Base-by-base conservation (phyloP, 2,797 vertebrate species). In the Acrossocheilus fasciatus region DNA sequence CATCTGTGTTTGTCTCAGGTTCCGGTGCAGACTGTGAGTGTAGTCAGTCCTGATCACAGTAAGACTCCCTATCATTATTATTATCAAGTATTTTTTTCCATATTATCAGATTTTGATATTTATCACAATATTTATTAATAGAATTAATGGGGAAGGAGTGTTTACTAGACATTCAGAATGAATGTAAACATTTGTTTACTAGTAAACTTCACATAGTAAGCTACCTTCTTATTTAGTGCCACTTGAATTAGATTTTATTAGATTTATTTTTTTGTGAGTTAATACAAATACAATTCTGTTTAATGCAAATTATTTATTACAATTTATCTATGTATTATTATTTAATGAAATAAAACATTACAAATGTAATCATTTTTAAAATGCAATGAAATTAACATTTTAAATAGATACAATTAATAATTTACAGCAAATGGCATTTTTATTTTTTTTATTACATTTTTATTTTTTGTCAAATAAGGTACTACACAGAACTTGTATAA, bases 41-140 rank as follows among this genome's bases (percentile, higher is more conserved):
- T 89, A 39, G 88, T 81, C 54, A 74, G 75, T 52, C 36, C 64
- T 68, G 88, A 90, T 84, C 88, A 69, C 52, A 90, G 90, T 89
- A 89, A 90, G 88, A 62, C 26, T 30, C 8, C 3, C 12, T 4
- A 41, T n/a, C 4, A 62, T 62, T 10, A 62, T 39, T 39, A 41
- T 41, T 41, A 41, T 41, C 8, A 26, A n/a, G 23, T 10, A 11
- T 59, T 59, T n/a, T 59, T 52, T 52, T 59, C 18, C 15, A 54
- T 54, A 20, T 54, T 20, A 54, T 54, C 52, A 20, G 2, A 7
- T 54, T 54, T 20, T 62, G 10, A n/a, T 12, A 62, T 26, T 26
- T 12, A 62, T 11, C 57, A 62, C 57, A 62, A 62, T 62, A 4
- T n/a, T 3, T 59, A 9, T 57, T 57, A 3, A 57, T 57, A 54